Conservation (phyloP, 2,888 invertebrate species). For the Liodrosophila aerea region DNA sequence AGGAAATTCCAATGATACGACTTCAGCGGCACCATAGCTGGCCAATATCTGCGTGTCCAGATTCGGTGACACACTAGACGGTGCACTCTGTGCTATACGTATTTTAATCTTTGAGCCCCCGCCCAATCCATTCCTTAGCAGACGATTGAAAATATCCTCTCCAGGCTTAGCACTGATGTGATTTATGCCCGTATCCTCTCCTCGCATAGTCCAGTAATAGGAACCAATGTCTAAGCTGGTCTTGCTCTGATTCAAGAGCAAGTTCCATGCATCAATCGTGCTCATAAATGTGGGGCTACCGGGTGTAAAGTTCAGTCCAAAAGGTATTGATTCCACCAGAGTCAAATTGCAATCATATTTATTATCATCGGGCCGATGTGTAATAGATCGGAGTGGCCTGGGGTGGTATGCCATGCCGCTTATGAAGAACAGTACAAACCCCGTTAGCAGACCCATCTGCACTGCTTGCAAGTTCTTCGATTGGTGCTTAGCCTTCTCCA, state of each 20-base stretch:
- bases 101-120: conserved; percentile 85
- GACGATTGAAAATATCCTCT: conserved; percentile 91
- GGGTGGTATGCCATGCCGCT: conserved; percentile 52
- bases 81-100: conserved; percentile 93
- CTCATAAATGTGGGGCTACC: conserved; percentile 85
- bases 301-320: conserved; percentile 89
- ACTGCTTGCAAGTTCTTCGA: conserved; percentile 33
- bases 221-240: conserved; percentile 94
- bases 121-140: conserved; percentile 85
- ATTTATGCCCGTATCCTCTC: conserved; percentile 88
- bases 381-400: conserved; percentile 13
- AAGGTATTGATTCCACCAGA: conserved; percentile 96
- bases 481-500: conserved; percentile 25
- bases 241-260: conserved; percentile 89
- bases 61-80: conserved; percentile 86
- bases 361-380: conserved; percentile 21
- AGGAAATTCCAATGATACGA: conserved; percentile 54
- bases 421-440: conserved; percentile 51
- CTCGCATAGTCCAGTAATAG: conserved; percentile 95
- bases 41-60: conserved; percentile 49
- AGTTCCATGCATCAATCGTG: conserved; percentile 92
- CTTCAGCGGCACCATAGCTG: conserved; percentile 87
- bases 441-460: conserved; percentile 53
- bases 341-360: conserved; percentile 83
- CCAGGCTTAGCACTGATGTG: conserved; percentile 90